These are phyloP conservation scores for Naso thynnoides DNA, from an alignment of 2,797 vertebrate species.

Conservation along the genomic window DNA sequence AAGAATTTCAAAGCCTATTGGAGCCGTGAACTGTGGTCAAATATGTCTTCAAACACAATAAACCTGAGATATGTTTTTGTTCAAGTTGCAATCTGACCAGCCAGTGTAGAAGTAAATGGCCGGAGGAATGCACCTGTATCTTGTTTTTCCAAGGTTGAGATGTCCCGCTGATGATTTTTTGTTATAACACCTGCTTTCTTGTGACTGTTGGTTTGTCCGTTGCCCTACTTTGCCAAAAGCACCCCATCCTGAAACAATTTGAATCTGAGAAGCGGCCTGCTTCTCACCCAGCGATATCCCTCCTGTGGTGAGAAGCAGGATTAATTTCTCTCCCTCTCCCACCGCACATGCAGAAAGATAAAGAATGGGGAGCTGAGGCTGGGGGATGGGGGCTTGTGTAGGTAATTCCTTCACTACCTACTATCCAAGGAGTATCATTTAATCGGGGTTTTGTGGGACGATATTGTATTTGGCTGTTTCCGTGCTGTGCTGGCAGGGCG, in stretches of 20 bases:
- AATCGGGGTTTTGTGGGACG: slow-evolving; percentile 74
- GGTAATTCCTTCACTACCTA: slow-evolving; percentile 66
- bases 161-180: slow-evolving; percentile 43
- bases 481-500: slow-evolving; percentile 54
- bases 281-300: slow-evolving; percentile 60
- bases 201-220: slow-evolving; percentile 54
- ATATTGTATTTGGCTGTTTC: slow-evolving; percentile 71
- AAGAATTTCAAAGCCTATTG: not conserved
- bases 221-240: slow-evolving; percentile 54
- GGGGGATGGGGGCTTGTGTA: slow-evolving; percentile 20
- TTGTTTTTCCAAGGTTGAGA: slow-evolving; percentile 26
- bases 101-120: slow-evolving; percentile 24
- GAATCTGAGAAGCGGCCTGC: slow-evolving; percentile 63
- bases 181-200: slow-evolving; percentile 44
- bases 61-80: slow-evolving; percentile 16
- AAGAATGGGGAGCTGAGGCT: slow-evolving; percentile 16
- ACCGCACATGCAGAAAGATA: slow-evolving; percentile 47
- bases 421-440: slow-evolving; percentile 76
- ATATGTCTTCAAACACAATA: slow-evolving; percentile 4
- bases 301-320: slow-evolving; percentile 64
- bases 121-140: slow-evolving; percentile 20
- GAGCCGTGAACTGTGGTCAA: not conserved
- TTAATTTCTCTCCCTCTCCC: slow-evolving; percentile 60
- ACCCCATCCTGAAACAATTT: slow-evolving; percentile 69
- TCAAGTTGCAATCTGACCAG: slow-evolving; percentile 16